Evolutionary conservation across 2,888 invertebrate genomes (phyloP), one percentile per base, ranked within the genome.

Genomic region (Auanema freiburgensis): DNA sequence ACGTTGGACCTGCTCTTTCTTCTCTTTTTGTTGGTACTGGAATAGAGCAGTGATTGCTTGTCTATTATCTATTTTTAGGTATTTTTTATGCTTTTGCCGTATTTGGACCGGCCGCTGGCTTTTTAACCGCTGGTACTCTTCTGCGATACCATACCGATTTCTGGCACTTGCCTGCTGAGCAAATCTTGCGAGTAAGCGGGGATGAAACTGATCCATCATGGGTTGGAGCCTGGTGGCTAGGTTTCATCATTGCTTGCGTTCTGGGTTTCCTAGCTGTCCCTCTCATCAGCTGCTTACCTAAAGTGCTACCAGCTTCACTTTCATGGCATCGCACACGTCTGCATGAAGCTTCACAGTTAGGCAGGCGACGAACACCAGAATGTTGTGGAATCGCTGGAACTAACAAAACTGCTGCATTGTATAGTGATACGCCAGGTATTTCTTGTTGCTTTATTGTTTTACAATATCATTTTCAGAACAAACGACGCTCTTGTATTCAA

Each of bases 161-260:
- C 55, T 74, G 81, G 59, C 79, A 82, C 61, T 53, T 77, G 18
- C 74, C 74, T 41, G 72, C 73, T n/a, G 75, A 77, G 56, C 72
- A 71, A 40, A 76, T 73, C 43, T 44, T 70, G 49, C 69, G 67
- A 49, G 71, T 72, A 3, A 66, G 62, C 2, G 65, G 65, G 1
- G 83, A 79, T 55, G 83, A 84, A 61, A 73, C 78, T 0, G 83
- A 83, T 57, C 81, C 83, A 10, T 75, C 77, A 11, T 92, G 91
- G 91, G 89, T 92, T 58, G 92, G 92, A 23, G 91, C 91, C 24
- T 92, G 91, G 91, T 92, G 91, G 91, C 87, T 91, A 56, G 91
- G 91, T 1, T 91, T 91, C 83, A 86, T 91, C 40, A 86, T 89
- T 11, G 89, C 90, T 0, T 69, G 72, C 14, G 59, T 62, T 14